phyloP scores from a whole-genome alignment of 2,797 vertebrate genomes.

The Moxostoma hubbsi region DNA sequence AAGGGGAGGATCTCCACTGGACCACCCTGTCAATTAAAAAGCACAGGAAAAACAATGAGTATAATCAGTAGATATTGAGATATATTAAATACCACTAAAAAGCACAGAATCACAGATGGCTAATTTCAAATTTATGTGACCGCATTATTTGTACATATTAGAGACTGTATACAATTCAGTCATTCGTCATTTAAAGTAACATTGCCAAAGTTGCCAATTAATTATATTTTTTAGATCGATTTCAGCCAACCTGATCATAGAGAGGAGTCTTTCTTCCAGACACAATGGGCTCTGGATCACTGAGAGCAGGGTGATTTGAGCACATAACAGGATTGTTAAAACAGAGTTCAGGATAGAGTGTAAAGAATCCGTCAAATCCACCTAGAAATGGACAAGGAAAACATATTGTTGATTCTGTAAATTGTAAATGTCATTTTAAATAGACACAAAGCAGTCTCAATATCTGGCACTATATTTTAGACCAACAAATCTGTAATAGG shows the following conservation, averaged over 20 bases:
- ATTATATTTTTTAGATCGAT: background rate
- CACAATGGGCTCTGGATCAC: conserved; percentile 63
- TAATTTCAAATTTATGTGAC: background rate
- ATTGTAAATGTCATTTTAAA: background rate
- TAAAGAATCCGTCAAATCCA: conserved; percentile 82
- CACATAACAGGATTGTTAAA: conserved; percentile 61
- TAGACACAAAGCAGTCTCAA: background rate
- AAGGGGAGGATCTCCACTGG: conserved; percentile 88
- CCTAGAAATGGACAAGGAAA: conserved; percentile 68
- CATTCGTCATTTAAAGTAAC: background rate
- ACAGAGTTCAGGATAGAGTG: conserved; percentile 81
- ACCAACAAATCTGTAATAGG: background rate
- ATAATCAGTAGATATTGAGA: background rate
- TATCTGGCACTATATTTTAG: no score
- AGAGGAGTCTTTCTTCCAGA: conserved; percentile 74
- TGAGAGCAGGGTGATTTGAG: conserved; percentile 44
- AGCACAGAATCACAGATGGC: background rate
- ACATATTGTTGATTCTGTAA: background rate
- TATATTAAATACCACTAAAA: background rate
- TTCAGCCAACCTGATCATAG: conserved; percentile 81
- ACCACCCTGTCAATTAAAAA: conserved; percentile 72
- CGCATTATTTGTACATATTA: background rate
- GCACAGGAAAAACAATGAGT: conserved; percentile 3
- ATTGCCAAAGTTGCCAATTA: background rate
- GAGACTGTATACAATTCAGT: background rate